These are phyloP conservation scores for Mus spretus DNA, from an alignment of 2,797 vertebrate genomes.

Conservation along the genomic window DNA sequence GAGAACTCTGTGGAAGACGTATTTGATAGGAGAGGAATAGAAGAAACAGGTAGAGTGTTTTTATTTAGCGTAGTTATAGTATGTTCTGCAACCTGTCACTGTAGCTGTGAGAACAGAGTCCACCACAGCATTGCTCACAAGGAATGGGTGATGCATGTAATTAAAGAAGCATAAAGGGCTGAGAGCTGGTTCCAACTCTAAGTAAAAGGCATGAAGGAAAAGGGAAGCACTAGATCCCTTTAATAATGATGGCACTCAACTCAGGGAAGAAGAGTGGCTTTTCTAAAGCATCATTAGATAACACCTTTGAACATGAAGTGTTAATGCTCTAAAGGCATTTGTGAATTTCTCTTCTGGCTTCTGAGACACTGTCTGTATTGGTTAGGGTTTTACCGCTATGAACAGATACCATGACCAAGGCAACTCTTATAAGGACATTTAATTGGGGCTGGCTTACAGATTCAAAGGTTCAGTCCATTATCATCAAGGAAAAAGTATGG, in stretches of 20 bases:
- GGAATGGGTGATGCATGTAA: neutral
- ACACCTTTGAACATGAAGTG: neutral
- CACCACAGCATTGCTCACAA: neutral
- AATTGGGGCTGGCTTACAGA: too few relatives aligned
- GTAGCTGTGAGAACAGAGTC: neutral
- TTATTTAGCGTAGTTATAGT: neutral
- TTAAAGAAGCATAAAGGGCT: conserved; percentile 9
- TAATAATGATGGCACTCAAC: neutral
- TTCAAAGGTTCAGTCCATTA: too few relatives aligned
- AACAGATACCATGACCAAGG: too few relatives aligned
- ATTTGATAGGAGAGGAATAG: neutral
- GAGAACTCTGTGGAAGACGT: neutral
- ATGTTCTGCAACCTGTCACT: neutral
- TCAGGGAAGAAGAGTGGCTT: conserved; percentile 28
- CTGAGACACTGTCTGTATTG: too few relatives aligned
- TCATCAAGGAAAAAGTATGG: too few relatives aligned
- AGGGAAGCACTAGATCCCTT: neutral
- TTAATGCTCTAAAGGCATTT: neutral
- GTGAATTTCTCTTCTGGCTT: neutral
- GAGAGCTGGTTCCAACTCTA: neutral
- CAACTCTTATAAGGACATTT: too few relatives aligned
- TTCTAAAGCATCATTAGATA: neutral
- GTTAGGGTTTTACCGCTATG: too few relatives aligned
- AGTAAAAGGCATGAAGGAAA: neutral
- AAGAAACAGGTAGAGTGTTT: neutral